phyloP scores from a whole-genome alignment of 2,113 vertebrate genomes.

The Toxotes jaculatrix region DNA sequence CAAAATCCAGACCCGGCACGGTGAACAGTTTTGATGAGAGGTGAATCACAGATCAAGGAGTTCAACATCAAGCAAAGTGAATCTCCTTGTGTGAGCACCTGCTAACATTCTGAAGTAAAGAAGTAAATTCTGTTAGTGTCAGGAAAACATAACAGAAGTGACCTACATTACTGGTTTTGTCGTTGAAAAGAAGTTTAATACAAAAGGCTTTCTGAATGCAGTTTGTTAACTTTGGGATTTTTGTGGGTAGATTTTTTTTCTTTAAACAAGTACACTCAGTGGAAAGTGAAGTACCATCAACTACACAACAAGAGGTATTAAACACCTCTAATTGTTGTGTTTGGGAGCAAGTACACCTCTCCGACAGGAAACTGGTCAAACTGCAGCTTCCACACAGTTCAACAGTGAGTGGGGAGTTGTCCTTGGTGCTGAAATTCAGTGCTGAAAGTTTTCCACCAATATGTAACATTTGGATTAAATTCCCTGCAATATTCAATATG shows the following conservation, averaged over 20 bases:
- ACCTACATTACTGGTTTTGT: neutral
- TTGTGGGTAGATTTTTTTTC: neutral
- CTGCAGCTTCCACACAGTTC: neutral
- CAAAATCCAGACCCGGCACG: slow-evolving; percentile 5
- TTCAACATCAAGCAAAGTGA: slow-evolving; percentile 30
- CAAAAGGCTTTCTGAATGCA: neutral
- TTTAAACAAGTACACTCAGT: neutral
- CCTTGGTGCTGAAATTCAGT: slow-evolving; percentile 40
- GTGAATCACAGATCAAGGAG: neutral
- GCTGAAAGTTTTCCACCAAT: slow-evolving; percentile 3
- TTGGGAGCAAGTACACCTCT: slow-evolving; percentile 11
- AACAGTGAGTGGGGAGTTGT: slow-evolving; percentile 16
- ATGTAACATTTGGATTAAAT: neutral
- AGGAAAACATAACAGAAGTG: neutral
- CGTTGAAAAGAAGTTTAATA: neutral
- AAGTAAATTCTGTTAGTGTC: slow-evolving; percentile 7
- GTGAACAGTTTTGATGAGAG: slow-evolving; percentile 8
- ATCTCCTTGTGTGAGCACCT: slow-evolving; percentile 1
- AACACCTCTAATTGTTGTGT: neutral
- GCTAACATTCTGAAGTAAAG: slow-evolving; percentile 37
- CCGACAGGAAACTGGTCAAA: neutral
- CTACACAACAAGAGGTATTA: neutral
- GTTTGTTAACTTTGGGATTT: neutral
- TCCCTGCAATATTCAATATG: slow-evolving; percentile 6
- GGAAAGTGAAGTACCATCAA: neutral